Evolutionary conservation across 1,140 invertebrate species (phyloP).

Genomic region (Drosophila varians): DNA sequence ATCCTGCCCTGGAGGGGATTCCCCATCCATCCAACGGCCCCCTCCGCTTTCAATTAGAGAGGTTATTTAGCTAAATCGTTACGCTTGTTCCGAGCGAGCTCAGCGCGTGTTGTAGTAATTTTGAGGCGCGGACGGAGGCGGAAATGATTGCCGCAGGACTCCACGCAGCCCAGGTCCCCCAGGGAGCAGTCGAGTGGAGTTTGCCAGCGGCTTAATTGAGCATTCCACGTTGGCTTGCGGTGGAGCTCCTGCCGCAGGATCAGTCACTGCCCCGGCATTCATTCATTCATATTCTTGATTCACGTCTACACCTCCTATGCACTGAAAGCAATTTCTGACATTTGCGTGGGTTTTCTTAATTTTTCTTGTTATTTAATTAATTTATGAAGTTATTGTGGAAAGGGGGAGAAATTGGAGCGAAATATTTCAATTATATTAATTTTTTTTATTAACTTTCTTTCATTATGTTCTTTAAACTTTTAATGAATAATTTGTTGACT

Average conservation of each 20-base stretch:
- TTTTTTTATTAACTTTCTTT: too few species aligned
- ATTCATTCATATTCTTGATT: conserved; percentile 26
- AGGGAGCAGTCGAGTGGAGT: conserved; percentile 39
- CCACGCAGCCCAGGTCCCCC: conserved; percentile 18
- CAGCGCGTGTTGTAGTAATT: conserved; percentile 40
- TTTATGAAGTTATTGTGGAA: background rate
- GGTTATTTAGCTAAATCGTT: conserved; percentile 80
- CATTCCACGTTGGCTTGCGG: conserved; percentile 37
- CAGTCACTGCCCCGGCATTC: conserved; percentile 16
- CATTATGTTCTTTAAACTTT: too few species aligned
- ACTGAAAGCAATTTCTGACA: conserved; percentile 16
- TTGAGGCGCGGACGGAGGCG: conserved; percentile 65
- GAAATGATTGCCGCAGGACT: conserved; percentile 63
- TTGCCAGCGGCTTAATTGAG: conserved; percentile 64
- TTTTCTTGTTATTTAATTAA: background rate
- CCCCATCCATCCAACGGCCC: conserved; percentile 18
- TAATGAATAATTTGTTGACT: too few species aligned
- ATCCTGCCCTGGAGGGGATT: conserved; percentile 2
- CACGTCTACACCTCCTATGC: conserved; percentile 35
- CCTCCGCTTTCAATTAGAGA: conserved; percentile 75
- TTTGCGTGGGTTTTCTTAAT: background rate
- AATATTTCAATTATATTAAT: background rate
- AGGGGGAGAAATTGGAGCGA: background rate
- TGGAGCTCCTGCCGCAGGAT: conserved; percentile 22
- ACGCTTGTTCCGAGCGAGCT: conserved; percentile 62